Evolutionary conservation across 2,888 invertebrate species (phyloP).

Genomic region (Globia sparganii): DNA sequence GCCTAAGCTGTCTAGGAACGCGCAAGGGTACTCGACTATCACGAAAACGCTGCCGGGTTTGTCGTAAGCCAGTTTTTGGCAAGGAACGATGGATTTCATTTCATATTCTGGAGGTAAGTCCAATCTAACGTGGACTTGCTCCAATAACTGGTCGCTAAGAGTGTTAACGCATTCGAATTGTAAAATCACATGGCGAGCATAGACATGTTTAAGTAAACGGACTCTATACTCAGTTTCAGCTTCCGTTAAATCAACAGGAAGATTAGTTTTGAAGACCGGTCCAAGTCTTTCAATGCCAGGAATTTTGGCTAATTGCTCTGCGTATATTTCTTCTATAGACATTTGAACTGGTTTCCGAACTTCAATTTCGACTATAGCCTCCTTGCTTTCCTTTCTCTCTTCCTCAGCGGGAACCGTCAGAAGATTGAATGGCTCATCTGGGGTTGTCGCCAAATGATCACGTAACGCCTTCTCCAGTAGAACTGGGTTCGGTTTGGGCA

Average conservation of each 20-base stretch:
- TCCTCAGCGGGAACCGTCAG: constrained; percentile 96
- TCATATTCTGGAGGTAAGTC: constrained; percentile 96
- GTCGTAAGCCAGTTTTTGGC: constrained; percentile 95
- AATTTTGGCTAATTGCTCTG: constrained; percentile 94
- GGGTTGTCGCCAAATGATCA: constrained; percentile 94
- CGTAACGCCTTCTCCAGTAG: constrained; percentile 96
- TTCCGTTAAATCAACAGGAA: constrained; percentile 97
- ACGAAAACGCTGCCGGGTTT: constrained; percentile 96
- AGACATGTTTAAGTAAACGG: constrained; percentile 96
- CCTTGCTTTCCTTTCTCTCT: constrained; percentile 95
- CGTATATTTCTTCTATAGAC: constrained; percentile 96
- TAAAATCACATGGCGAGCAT: constrained; percentile 95
- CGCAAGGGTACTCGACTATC: constrained; percentile 92
- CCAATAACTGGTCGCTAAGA: constrained; percentile 97
- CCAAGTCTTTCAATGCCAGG: constrained; percentile 96
- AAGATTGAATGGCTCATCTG: constrained; percentile 95
- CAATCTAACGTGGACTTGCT: constrained; percentile 96
- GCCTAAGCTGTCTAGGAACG: constrained; percentile 92
- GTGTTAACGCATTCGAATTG: constrained; percentile 99
- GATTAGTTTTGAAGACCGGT: constrained; percentile 96
- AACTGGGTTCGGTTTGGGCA: constrained; percentile 95
- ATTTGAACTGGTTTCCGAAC: constrained; percentile 96
- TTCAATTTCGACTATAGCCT: constrained; percentile 92
- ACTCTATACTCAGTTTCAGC: constrained; percentile 99
- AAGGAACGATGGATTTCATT: constrained; percentile 93